A percentile compares a stretch with the other conserved stretches of the same genome.
Evolutionary conservation across 1,140 invertebrate genomes (phyloP).

Genomic region (Aethina tumida): DNA sequence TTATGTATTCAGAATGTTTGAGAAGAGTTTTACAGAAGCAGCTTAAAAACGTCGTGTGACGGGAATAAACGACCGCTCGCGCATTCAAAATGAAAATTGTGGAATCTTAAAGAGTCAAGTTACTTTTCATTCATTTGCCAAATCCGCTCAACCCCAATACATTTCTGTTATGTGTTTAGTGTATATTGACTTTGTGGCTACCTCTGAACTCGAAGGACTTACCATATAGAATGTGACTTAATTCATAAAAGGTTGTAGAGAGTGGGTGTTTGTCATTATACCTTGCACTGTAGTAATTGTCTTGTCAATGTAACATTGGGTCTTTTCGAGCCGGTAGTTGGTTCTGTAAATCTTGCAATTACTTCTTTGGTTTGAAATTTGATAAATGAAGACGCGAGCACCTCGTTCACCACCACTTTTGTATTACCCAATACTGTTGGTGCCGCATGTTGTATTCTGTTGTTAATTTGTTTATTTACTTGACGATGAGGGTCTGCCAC

Average conservation of each 20-base stretch:
- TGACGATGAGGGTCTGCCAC: conserved; percentile 7
- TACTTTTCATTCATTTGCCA: too few species aligned
- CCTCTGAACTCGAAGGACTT: too few species aligned
- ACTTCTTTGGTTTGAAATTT: not conserved
- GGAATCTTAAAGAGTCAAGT: too few species aligned
- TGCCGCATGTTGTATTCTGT: conserved; percentile 13
- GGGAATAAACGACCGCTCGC: too few species aligned
- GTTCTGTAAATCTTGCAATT: conserved; percentile 1
- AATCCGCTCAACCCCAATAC: too few species aligned
- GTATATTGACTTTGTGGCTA: too few species aligned
- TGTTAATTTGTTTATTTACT: too few species aligned
- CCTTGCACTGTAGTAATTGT: conserved; percentile 22
- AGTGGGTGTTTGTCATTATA: conserved; percentile 20
- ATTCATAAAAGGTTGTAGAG: not conserved
- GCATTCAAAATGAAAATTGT: too few species aligned
- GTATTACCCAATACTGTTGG: conserved; percentile 8
- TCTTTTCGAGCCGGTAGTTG: not conserved
- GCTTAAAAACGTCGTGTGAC: too few species aligned
- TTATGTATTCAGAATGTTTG: too few species aligned
- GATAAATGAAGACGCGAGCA: conserved; percentile 16
- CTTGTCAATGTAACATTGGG: not conserved
- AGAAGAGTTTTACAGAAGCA: too few species aligned
- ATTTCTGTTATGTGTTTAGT: too few species aligned
- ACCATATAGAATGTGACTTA: not conserved
- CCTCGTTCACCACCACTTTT: conserved; percentile 13